These are phyloP conservation scores for Theristicus caerulescens DNA, from an alignment of 2,113 vertebrate genomes.

Conservation along the genomic window DNA sequence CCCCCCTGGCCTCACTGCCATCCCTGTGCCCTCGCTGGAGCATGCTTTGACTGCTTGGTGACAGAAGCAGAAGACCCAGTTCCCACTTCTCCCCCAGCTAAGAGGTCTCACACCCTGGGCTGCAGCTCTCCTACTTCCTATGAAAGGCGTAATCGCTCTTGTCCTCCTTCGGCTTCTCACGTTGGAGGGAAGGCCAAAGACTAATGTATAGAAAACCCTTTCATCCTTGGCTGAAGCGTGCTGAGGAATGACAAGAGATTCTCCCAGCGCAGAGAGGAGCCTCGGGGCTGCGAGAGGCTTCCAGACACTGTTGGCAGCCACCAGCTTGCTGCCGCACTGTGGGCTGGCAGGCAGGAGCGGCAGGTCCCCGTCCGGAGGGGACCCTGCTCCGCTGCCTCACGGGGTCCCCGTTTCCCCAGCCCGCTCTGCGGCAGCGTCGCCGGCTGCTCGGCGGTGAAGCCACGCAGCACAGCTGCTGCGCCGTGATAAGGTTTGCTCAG, in stretches of 20 bases:
- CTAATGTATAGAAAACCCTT: neutral
- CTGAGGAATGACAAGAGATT: neutral
- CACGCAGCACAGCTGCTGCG: neutral
- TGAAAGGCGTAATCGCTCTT: neutral
- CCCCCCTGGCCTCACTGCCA: neutral
- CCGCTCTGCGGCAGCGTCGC: neutral
- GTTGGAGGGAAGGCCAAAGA: neutral
- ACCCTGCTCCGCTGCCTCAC: rapidly evolving
- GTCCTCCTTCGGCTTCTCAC: neutral
- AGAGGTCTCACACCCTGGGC: neutral
- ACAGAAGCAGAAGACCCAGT: neutral
- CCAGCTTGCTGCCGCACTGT: neutral
- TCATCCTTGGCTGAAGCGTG: neutral
- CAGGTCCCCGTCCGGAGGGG: rapidly evolving
- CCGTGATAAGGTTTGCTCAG: neutral
- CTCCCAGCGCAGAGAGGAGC: rapidly evolving
- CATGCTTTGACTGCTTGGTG: rapidly evolving
- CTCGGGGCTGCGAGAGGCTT: neutral
- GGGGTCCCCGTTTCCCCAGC: neutral
- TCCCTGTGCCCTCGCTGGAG: neutral
- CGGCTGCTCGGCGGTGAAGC: neutral
- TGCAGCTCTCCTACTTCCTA: neutral
- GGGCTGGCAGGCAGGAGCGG: neutral
- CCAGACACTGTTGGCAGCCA: neutral
- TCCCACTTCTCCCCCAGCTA: neutral